phyloP scores from a whole-genome alignment of 1,140 invertebrate species.

The Agrypnia vestita region DNA sequence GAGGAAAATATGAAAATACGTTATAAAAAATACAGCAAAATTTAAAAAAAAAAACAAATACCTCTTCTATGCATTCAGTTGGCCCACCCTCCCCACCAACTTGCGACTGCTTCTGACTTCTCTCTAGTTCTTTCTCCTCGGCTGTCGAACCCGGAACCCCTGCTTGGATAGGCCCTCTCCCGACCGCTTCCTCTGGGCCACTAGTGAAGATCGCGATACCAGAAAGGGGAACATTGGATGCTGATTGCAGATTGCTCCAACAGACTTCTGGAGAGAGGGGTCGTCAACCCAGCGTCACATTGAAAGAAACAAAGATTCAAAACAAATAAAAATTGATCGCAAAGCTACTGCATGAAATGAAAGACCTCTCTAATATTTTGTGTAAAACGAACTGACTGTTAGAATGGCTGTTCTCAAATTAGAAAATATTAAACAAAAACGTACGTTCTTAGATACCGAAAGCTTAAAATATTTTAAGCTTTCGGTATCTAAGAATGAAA shows the following conservation, averaged over 20 bases:
- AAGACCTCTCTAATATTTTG: too few relatives aligned
- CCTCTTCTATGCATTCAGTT: background rate
- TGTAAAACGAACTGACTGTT: too few relatives aligned
- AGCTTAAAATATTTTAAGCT: too few relatives aligned
- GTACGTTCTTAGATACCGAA: too few relatives aligned
- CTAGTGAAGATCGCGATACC: background rate
- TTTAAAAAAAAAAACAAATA: too few relatives aligned
- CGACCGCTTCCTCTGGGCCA: constrained; percentile 31
- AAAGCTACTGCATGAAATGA: too few relatives aligned
- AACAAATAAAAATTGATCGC: too few relatives aligned
- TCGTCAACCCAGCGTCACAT: background rate
- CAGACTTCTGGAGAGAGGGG: background rate
- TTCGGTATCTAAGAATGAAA: too few relatives aligned
- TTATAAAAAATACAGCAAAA: background rate
- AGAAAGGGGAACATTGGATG: background rate
- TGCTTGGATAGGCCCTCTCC: background rate
- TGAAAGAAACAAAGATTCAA: too few relatives aligned
- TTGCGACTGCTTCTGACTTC: background rate
- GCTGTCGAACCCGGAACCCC: constrained; percentile 15
- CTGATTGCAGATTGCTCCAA: background rate
- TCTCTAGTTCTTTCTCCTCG: background rate
- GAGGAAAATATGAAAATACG: too few relatives aligned
- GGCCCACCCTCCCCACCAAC: constrained; percentile 15
- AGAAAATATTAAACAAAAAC: too few relatives aligned
- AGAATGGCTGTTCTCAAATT: too few relatives aligned